phyloP scores from a whole-genome alignment of 2,113 vertebrate species.

The Bostrychus sinensis region DNA sequence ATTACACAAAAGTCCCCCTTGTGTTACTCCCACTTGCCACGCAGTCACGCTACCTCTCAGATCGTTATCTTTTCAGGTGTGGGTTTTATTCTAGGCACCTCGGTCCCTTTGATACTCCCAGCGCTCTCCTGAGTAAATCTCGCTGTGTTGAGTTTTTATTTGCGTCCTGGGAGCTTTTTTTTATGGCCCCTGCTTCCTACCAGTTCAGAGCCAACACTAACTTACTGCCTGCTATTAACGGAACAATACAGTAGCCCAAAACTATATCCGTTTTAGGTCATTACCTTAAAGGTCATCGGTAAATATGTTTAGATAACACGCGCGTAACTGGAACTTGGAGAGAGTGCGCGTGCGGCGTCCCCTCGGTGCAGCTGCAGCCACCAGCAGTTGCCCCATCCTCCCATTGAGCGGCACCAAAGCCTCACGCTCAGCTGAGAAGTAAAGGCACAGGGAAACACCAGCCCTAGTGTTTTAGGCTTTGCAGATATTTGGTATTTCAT shows the following conservation, averaged over 20 bases:
- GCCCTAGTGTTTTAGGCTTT: conserved; percentile 8
- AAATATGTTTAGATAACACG: conserved; percentile 22
- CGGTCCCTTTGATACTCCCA: conserved; percentile 32
- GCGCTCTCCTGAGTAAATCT: conserved; percentile 52
- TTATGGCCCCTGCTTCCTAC: conserved; percentile 43
- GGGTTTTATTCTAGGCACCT: conserved; percentile 17
- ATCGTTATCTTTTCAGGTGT: conserved; percentile 13
- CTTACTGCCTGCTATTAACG: conserved; percentile 48
- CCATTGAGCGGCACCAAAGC: conserved; percentile 86
- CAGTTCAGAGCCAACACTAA: conserved; percentile 41
- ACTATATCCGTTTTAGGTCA: conserved; percentile 4
- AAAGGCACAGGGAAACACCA: conserved; percentile 7
- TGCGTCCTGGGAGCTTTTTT: conserved; percentile 51
- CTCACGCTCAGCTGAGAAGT: conserved; percentile 63
- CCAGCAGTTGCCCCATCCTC: conserved; percentile 80
- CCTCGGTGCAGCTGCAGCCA: conserved; percentile 55
- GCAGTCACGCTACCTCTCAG: conserved; percentile 31
- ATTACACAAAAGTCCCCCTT: conserved; percentile 11
- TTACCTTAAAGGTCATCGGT: conserved; percentile 35
- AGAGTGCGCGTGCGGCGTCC: conserved; percentile 32
- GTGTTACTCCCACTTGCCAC: conserved; percentile 37
- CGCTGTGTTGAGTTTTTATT: conserved; percentile 53
- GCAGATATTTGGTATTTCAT: neutral
- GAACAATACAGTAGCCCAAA: neutral
- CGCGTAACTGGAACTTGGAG: neutral